Conservation (phyloP, 2,888 invertebrate species). For the Melinopterus prodromus region DNA sequence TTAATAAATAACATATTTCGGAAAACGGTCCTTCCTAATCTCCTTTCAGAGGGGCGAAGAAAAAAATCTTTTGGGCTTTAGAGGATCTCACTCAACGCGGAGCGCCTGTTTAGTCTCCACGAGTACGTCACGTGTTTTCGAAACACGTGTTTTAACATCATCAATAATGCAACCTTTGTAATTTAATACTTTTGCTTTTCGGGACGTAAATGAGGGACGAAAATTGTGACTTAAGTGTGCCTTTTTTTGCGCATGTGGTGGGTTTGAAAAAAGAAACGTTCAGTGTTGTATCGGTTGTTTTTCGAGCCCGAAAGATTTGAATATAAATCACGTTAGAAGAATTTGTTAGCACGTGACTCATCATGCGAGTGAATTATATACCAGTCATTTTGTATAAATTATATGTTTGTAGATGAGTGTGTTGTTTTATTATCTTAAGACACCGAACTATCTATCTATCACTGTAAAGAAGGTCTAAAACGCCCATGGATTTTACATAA, state of each 20-base stretch:
- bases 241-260: background rate
- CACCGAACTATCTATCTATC: too few species aligned
- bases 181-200: conserved; percentile 44
- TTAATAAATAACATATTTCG: conserved; percentile 33
- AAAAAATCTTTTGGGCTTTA: background rate
- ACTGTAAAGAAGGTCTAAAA: too few species aligned
- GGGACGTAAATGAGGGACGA: conserved; percentile 9
- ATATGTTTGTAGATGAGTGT: too few species aligned
- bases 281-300: background rate
- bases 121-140: conserved; percentile 40
- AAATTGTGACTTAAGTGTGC: background rate
- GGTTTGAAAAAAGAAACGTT: background rate
- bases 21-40: conserved; percentile 15
- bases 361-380: too few species aligned
- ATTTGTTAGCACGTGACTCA: background rate
- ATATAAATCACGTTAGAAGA: background rate
- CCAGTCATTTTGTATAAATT: too few species aligned
- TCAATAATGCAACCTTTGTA: conserved; percentile 45
- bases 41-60: conserved; percentile 14
- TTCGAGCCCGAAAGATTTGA: background rate
- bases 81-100: conserved; percentile 29
- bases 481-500: too few species aligned
- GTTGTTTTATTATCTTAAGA: too few species aligned
- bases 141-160: conserved; percentile 47
- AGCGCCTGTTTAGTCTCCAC: conserved; percentile 33